Conservation (phyloP, 2,888 invertebrate genomes). For the Odontocolon sp. region DNA sequence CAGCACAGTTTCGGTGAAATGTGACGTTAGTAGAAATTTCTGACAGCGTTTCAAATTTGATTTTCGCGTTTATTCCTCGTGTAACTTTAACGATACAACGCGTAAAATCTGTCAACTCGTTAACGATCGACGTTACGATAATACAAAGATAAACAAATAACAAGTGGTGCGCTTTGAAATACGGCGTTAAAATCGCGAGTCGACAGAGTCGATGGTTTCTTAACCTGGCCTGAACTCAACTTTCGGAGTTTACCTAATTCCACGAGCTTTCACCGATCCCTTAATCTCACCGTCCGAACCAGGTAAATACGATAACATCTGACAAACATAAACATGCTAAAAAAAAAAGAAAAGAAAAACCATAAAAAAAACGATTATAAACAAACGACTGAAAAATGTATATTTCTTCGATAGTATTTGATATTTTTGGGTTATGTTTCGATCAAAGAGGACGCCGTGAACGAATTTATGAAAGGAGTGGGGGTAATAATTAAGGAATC, state of each 20-base stretch:
- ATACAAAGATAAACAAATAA: not conserved
- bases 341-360: too few species aligned
- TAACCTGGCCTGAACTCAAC: conserved; percentile 43
- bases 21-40: conserved; percentile 67
- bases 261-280: conserved; percentile 40
- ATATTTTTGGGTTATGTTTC: conserved; percentile 60
- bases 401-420: not conserved
- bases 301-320: too few species aligned
- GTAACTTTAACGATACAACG: conserved; percentile 24
- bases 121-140: not conserved
- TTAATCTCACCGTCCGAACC: conserved; percentile 16
- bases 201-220: conserved; percentile 10
- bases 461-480: conserved; percentile 61
- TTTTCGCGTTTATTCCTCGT: conserved; percentile 33
- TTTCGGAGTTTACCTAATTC: conserved; percentile 51
- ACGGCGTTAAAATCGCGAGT: not conserved
- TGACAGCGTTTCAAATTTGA: conserved; percentile 68
- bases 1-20: conserved; percentile 69
- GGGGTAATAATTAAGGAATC: conserved; percentile 69
- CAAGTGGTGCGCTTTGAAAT: not conserved
- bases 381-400: too few species aligned
- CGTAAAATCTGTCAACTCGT: not conserved
- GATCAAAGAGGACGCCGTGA: conserved; percentile 56
- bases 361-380: too few species aligned
- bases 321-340: too few species aligned